Evolutionary conservation across 2,113 vertebrate species (phyloP).

Genomic region (Cheirogaleus medius): DNA sequence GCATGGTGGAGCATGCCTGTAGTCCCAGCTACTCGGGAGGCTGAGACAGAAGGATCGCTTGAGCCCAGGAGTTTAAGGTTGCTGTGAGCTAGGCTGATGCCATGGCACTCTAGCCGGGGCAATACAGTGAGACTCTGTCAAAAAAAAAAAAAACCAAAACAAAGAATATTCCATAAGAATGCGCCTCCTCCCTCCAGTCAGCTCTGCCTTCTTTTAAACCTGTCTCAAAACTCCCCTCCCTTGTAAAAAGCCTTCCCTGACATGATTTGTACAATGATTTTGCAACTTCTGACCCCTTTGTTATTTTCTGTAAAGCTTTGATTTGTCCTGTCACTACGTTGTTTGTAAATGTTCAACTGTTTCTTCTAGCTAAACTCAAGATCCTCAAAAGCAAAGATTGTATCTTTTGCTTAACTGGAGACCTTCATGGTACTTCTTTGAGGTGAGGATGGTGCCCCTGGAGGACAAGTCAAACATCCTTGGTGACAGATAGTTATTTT

Average conservation of each 20-base stretch:
- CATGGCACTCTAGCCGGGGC: too few relatives aligned
- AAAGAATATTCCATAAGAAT: neutral
- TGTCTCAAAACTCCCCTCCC: neutral
- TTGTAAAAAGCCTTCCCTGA: neutral
- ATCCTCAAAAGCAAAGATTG: neutral
- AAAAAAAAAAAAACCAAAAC: too few relatives aligned
- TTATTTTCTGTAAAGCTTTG: neutral
- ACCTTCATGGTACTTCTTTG: neutral
- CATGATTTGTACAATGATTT: neutral
- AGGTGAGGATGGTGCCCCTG: neutral
- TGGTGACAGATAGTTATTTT: neutral
- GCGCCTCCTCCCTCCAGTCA: neutral
- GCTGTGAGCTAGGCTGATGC: too few relatives aligned
- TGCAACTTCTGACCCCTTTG: neutral
- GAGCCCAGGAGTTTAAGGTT: too few relatives aligned
- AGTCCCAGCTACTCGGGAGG: too few relatives aligned
- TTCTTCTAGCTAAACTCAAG: neutral
- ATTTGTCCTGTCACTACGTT: neutral
- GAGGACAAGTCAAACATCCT: neutral
- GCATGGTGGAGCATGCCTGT: too few relatives aligned
- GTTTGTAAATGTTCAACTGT: neutral
- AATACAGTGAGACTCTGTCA: too few relatives aligned
- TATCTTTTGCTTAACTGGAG: neutral
- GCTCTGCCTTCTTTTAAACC: neutral
- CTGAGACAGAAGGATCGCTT: too few relatives aligned